A percentile compares a stretch with the other conserved stretches of the same genome.
Conservation (phyloP, 1,140 invertebrate species). For the Aphaenogaster rudis region DNA sequence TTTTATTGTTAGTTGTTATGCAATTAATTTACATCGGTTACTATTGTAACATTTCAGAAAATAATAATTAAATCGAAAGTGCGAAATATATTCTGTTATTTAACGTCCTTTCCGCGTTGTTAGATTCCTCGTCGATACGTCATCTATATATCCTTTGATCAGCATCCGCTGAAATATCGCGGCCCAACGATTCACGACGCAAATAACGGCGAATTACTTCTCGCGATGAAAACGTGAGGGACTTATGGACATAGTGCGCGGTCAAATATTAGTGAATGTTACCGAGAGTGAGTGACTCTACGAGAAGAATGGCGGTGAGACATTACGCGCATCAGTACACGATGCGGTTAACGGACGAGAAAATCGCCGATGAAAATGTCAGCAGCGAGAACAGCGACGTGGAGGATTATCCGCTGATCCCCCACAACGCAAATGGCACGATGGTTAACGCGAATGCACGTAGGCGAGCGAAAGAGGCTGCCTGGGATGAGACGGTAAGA, state of each 20-base stretch:
- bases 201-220: not conserved
- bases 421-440: not conserved
- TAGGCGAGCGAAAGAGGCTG: not conserved
- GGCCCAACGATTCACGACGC: not conserved
- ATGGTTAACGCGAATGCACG: not conserved
- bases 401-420: constrained; percentile 59
- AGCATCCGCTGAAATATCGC: not conserved
- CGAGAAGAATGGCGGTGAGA: constrained; percentile 53
- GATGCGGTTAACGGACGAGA: constrained; percentile 45
- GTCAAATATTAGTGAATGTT: constrained; percentile 30
- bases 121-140: not conserved
- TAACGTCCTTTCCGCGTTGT: not conserved
- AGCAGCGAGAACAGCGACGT: constrained; percentile 49
- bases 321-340: constrained; percentile 60
- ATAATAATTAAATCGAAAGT: constrained; percentile 1
- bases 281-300: constrained; percentile 12
- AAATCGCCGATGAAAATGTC: constrained; percentile 46
- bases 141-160: not conserved
- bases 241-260: not conserved
- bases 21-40: constrained; percentile 17
- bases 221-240: not conserved
- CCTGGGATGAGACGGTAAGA: constrained; percentile 35
- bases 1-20: not conserved
- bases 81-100: not conserved
- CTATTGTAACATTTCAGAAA: not conserved